Percentiles rank a stretch among this genome's conserved stretches.
Conservation (phyloP, 2,797 vertebrate genomes). For the Silurus aristotelis region DNA sequence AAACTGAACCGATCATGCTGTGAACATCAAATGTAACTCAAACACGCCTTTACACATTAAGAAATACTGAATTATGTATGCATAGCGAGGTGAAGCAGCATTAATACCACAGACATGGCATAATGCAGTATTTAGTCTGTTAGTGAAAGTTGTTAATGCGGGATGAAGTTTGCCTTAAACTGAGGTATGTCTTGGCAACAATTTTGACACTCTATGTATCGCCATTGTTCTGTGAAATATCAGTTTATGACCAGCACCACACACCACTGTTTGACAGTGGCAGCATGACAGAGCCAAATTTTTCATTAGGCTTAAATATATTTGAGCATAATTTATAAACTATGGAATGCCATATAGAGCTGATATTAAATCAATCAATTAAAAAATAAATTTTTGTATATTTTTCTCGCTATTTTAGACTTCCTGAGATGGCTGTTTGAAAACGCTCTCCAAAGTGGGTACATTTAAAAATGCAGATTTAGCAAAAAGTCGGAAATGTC, state of each 20-base stretch:
- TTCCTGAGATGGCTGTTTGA: too few species aligned
- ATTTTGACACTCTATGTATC: not conserved
- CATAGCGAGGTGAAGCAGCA: not conserved
- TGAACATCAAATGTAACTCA: not conserved
- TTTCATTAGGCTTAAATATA: too few species aligned
- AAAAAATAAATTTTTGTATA: too few species aligned
- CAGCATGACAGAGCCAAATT: too few species aligned
- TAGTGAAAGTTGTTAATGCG: not conserved
- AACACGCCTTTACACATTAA: not conserved
- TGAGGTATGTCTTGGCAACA: not conserved
- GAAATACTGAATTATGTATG: not conserved
- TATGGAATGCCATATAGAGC: not conserved
- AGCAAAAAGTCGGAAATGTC: too few species aligned
- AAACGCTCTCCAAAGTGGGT: too few species aligned
- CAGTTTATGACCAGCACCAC: not conserved
- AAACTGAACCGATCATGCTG: not conserved
- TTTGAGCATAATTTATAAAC: not conserved
- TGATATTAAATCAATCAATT: too few species aligned
- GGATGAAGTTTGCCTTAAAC: not conserved
- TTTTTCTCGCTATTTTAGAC: too few species aligned
- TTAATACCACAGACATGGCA: not conserved
- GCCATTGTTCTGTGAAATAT: not conserved
- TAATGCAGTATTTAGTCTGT: not conserved
- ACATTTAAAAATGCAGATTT: too few species aligned
- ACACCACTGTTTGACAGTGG: not conserved